Evolutionary conservation across 2,888 invertebrate genomes (phyloP), one percentile per base, ranked within the genome.

Genomic region (Pocota personata): DNA sequence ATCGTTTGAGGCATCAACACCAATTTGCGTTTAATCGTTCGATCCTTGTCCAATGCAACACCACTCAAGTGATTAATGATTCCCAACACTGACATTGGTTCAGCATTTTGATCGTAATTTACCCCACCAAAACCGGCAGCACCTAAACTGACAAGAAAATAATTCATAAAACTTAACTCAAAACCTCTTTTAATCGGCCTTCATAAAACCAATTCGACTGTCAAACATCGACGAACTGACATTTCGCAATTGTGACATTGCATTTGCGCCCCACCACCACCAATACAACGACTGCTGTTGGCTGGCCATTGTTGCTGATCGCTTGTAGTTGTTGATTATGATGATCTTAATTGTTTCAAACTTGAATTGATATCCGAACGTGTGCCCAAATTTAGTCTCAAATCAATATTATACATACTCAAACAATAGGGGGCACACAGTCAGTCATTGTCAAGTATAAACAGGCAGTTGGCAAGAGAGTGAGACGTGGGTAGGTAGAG

Each of bases 181-280:
- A 71, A 35, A 83, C 66, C 71, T 77, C 64, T 69, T n/a, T 60
- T 24, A 37, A 43, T 50, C 32, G 40, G 55, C 83, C 83, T 79
- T 84, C 69, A 52, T 2, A 12, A 3, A 78, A 14, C 67, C 79
- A 79, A 79, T 69, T 79, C 40, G 57, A 50, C 73, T 79, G 79
- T 84, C 83, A 84, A 84, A 84, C 60, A 73, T 67, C 72, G 62
- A 78, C 72, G 62, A 78, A 73, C 79, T 69, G 40, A 43, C 57
- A 84, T 84, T 84, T 79, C 83, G 57, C 79, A 84, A 84, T 43
- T 75, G 32, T 73, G 83, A 69, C 75, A 84, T 84, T 84, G 48
- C 64, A 50, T 48, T 79, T 79, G 43, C 55, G 62, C 73, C n/a
- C n/a, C n/a, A n/a, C 52, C 52, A 43, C 66, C 37, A 35, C 27